Conservation (phyloP, 2,888 invertebrate species). For the Spatulosminthurus flaviceps region DNA sequence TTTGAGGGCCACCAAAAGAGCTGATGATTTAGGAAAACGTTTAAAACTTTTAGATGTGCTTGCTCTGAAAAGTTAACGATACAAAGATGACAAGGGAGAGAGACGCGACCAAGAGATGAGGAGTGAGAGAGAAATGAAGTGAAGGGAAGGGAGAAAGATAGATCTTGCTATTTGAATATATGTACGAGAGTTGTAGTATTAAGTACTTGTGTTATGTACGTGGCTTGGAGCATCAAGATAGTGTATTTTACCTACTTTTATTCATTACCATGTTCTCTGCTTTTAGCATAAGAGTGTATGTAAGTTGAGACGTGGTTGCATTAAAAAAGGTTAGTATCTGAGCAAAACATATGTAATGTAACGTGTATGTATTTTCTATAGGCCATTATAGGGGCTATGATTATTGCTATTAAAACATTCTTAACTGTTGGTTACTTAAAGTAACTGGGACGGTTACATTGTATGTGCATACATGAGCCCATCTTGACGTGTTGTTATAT, state of each 20-base stretch:
- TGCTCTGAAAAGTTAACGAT: background rate
- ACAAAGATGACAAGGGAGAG: slow-evolving; percentile 13
- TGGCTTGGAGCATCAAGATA: background rate
- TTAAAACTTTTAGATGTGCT: background rate
- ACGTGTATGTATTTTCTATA: background rate
- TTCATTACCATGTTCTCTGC: slow-evolving; percentile 23
- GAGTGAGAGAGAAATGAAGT: slow-evolving; percentile 6
- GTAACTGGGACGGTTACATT: too few species aligned
- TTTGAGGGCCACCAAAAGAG: background rate
- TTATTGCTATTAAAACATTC: too few species aligned
- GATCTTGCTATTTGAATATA: background rate
- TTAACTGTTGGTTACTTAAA: too few species aligned
- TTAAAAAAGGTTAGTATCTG: background rate
- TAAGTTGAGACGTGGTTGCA: background rate
- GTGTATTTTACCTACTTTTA: slow-evolving; percentile 8
- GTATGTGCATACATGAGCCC: background rate
- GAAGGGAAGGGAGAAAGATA: slow-evolving; percentile 22
- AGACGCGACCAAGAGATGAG: slow-evolving; percentile 14
- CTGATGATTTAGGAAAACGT: background rate
- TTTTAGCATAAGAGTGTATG: background rate
- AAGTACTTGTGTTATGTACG: background rate
- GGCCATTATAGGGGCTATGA: too few species aligned
- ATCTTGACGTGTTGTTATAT: slow-evolving; percentile 1
- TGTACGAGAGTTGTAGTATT: too few species aligned
- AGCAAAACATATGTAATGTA: too few species aligned